These are phyloP conservation scores for Merodon equestris DNA, from an alignment of 2,888 invertebrate species.

Conservation along the genomic window DNA sequence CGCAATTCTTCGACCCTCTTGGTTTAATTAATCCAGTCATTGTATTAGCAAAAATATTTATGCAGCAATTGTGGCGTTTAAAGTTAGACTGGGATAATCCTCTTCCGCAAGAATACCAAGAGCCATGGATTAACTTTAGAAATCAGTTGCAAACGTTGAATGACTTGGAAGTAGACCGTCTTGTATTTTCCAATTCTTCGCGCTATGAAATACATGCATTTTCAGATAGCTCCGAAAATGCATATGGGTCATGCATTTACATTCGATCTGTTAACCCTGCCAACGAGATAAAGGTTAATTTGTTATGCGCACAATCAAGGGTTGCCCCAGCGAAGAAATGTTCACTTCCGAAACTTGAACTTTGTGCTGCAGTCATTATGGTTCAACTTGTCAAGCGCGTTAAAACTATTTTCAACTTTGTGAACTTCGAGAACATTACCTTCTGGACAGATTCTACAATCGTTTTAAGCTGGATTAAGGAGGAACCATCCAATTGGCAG, in stretches of 20 bases:
- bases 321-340: constrained; percentile 31
- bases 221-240: constrained; percentile 41
- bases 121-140: constrained; percentile 37
- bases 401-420: constrained; percentile 12
- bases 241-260: constrained; percentile 43
- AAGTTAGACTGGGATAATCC: constrained; percentile 37
- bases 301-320: constrained; percentile 35
- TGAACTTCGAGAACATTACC: constrained; percentile 18
- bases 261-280: constrained; percentile 10
- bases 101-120: constrained; percentile 29
- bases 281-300: constrained; percentile 20
- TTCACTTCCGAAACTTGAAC: constrained; percentile 33
- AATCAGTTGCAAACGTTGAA: constrained; percentile 25
- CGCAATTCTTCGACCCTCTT: constrained; percentile 43
- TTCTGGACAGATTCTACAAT: constrained; percentile 45
- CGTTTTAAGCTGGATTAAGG: constrained; percentile 36
- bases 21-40: constrained; percentile 37
- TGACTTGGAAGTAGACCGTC: constrained; percentile 28
- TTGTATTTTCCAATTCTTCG: constrained; percentile 18
- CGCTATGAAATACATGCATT: constrained; percentile 48
- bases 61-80: too few species aligned
- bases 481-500: constrained; percentile 43
- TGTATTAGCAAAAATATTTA: constrained; percentile 41
- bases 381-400: constrained; percentile 29
- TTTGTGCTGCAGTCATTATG: constrained; percentile 49